Percentiles rank a stretch among this genome's conserved stretches.
phyloP scores from a whole-genome alignment of 2,113 vertebrate genomes.

The Pipa parva region DNA sequence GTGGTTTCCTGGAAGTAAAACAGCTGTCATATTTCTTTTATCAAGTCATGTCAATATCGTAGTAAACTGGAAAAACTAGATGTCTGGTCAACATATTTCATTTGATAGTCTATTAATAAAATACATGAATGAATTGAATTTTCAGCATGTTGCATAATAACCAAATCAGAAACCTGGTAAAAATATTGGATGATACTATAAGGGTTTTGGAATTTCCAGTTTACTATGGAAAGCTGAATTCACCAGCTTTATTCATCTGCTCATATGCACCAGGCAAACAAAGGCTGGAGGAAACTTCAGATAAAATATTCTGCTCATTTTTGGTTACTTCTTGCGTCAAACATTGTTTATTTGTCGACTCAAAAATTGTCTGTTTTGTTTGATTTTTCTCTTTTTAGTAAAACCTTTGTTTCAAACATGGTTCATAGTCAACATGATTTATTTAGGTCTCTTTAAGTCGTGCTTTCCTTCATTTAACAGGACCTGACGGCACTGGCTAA shows the following conservation, averaged over 20 bases:
- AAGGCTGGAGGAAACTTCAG: conserved; percentile 57
- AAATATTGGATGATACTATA: not conserved
- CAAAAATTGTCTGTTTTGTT: conserved; percentile 59
- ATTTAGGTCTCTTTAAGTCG: not conserved
- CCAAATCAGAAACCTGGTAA: too few relatives aligned
- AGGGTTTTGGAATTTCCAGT: conserved; percentile 54
- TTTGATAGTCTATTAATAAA: too few relatives aligned
- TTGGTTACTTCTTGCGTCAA: conserved; percentile 57
- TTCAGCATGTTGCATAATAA: too few relatives aligned
- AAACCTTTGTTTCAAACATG: not conserved
- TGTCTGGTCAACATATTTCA: too few relatives aligned
- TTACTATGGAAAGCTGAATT: conserved; percentile 59
- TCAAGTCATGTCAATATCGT: conserved; percentile 64
- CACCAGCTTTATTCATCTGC: conserved; percentile 43
- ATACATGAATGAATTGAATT: too few relatives aligned
- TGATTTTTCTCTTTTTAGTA: conserved; percentile 61
- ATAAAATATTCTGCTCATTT: conserved; percentile 61
- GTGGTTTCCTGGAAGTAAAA: conserved; percentile 62
- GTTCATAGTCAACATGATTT: too few relatives aligned
- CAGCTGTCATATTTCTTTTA: conserved; percentile 61
- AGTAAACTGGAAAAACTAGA: conserved; percentile 61
- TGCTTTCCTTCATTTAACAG: conserved; percentile 57
- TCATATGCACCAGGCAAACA: conserved; percentile 39
- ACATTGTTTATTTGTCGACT: conserved; percentile 62
- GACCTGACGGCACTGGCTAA: conserved; percentile 95